Evolutionary conservation across 2,888 invertebrate genomes (phyloP), one percentile per base, ranked within the genome.

Genomic region (Arge pagana): DNA sequence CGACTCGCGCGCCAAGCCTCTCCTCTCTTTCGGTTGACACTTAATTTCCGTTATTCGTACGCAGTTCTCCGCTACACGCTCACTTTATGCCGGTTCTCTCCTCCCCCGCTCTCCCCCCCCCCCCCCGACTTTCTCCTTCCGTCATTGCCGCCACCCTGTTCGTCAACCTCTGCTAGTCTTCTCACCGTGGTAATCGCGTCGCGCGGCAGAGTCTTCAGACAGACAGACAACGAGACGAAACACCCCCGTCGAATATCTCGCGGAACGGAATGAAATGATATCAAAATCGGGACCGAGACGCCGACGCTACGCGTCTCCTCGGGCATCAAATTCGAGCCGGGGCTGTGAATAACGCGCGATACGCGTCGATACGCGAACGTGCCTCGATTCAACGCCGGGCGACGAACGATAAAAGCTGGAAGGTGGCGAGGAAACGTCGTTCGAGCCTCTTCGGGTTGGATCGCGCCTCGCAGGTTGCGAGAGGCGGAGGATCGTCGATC

Each of bases 11-110:
- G 40, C 51, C 36, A 40, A 43, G 37, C 33, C 60, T 59, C 59
- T 57, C 48, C 62, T 61, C 65, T 65, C 64, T 65, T 66, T 68
- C 64, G 62, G 72, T 74, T 76, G 76, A 76, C 76, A 76, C 75
- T 76, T 76, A 75, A 75, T 76, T 75, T 76, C 76, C 75, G 76
- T 70, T 74, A 74, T 74, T 73, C 72, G 72, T 73, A 73, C 72
- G 67, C 70, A 68, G 68, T 66, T 62, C 67, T 66, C 64, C n/a
- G 56, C 63, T 56, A 52, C 50, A 48, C 63, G 59, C 63, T 60
- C 56, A 68, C 66, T 72, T 72, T 69, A 71, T 67, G 67, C 67
- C 67, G 66, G 64, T 60, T 50, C 56, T 54, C 50, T 58, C 54
- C 54, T 42, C 55, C 40, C 54, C 52, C 48, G 48, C 33, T 48